These are phyloP conservation scores for Megaustenia siamemsis DNA, from an alignment of 2,888 invertebrate species.

Conservation along the genomic window DNA sequence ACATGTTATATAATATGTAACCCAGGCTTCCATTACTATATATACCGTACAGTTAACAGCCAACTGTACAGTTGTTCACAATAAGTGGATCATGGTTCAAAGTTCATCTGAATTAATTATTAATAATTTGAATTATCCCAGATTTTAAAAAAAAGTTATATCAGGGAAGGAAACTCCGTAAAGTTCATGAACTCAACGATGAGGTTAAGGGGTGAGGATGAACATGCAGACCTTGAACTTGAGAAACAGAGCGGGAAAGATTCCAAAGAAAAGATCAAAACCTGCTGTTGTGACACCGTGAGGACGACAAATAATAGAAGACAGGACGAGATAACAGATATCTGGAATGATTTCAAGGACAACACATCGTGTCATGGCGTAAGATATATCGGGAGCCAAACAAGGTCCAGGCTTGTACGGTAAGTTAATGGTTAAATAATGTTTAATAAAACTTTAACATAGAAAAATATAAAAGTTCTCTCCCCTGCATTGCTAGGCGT, in stretches of 20 bases:
- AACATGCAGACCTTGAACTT: not conserved
- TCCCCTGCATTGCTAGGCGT: too few species aligned
- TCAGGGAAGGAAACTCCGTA: not conserved
- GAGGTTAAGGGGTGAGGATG: not conserved
- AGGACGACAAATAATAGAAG: not conserved
- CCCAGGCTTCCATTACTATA: too few species aligned
- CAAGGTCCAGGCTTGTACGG: not conserved
- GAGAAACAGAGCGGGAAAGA: not conserved
- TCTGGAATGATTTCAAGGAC: not conserved
- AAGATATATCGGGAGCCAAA: not conserved
- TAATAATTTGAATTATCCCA: too few species aligned
- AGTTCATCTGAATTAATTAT: too few species aligned
- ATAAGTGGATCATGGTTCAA: too few species aligned
- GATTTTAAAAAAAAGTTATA: too few species aligned
- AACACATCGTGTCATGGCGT: not conserved
- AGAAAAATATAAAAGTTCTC: too few species aligned
- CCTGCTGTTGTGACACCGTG: not conserved
- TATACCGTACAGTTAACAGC: too few species aligned
- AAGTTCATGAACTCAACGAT: not conserved
- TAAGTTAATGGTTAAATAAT: too few species aligned
- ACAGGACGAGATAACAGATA: not conserved
- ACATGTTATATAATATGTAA: too few species aligned
- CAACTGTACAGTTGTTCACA: too few species aligned
- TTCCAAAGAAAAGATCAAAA: not conserved
- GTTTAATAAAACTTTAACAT: too few species aligned